Evolutionary conservation across 2,888 invertebrate species (phyloP).

Genomic region (Helleia helle): DNA sequence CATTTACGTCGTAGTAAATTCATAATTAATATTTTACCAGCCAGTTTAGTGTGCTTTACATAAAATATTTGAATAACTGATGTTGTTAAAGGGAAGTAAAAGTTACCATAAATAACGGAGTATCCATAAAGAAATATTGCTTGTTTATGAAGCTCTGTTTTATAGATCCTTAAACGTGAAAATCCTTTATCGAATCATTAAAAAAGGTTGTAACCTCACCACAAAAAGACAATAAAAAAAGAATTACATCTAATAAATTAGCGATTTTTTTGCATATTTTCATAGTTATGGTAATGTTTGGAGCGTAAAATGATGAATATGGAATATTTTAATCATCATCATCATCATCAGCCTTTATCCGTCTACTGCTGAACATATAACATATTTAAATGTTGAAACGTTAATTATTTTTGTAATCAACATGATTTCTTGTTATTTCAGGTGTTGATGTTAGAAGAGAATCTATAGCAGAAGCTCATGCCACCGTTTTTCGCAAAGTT

Average conservation of each 20-base stretch:
- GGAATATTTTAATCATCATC: no score
- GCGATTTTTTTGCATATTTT: background rate
- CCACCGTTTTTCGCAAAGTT: constrained; percentile 37
- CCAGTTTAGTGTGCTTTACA: constrained; percentile 9
- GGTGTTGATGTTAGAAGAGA: constrained; percentile 30
- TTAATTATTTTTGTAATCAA: no score
- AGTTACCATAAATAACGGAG: constrained; percentile 46
- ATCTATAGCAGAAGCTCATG: constrained; percentile 40
- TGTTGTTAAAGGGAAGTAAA: constrained; percentile 28
- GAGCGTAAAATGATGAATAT: no score
- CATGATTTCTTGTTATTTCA: constrained; percentile 57
- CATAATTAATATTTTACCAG: constrained; percentile 6
- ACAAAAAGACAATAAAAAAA: constrained; percentile 44
- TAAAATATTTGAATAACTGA: constrained; percentile 11
- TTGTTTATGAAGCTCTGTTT: constrained; percentile 65
- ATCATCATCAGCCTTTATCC: no score
- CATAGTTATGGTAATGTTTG: no score
- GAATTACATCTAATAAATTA: constrained; percentile 28
- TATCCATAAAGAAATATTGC: constrained; percentile 55
- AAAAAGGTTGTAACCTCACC: constrained; percentile 48
- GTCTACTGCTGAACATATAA: no score
- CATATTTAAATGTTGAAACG: no score
- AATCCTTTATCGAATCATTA: constrained; percentile 51
- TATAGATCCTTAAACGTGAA: constrained; percentile 47
- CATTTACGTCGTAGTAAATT: constrained; percentile 5